Percentiles rank a stretch among this genome's conserved stretches.
Evolutionary conservation across 92 coral and sea anemone species (phyloP).

Genomic region (Actinostola sp.): DNA sequence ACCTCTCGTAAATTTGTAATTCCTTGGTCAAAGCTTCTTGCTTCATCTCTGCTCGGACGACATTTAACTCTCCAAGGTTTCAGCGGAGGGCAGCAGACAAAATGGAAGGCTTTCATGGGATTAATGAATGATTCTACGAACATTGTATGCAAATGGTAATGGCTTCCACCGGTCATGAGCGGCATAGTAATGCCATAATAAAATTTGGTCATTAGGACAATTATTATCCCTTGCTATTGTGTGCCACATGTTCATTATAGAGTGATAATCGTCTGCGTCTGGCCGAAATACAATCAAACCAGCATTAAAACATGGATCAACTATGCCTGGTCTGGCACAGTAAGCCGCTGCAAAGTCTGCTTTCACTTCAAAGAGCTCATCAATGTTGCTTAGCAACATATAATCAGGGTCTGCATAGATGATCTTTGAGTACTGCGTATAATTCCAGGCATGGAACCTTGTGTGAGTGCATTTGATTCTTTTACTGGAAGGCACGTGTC

Average conservation of each 20-base stretch:
- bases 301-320: slow-evolving; percentile 83
- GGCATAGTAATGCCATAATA: slow-evolving; percentile 68
- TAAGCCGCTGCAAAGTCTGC: slow-evolving; percentile 66
- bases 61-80: slow-evolving; percentile 82
- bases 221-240: slow-evolving; percentile 31
- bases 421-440: slow-evolving; percentile 69
- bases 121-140: slow-evolving; percentile 59
- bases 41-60: slow-evolving; percentile 79
- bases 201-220: slow-evolving; percentile 73
- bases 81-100: slow-evolving; percentile 62
- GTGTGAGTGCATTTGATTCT: slow-evolving; percentile 84
- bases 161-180: slow-evolving; percentile 69
- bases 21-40: slow-evolving; percentile 58
- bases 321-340: slow-evolving; percentile 67
- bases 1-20: slow-evolving; percentile 48
- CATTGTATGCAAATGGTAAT: slow-evolving; percentile 77
- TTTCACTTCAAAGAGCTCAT: slow-evolving; percentile 69
- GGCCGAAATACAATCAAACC: slow-evolving; percentile 74
- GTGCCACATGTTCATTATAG: slow-evolving; percentile 35
- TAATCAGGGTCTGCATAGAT: slow-evolving; percentile 74
- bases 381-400: slow-evolving; percentile 69
- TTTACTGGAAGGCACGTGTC: slow-evolving; percentile 22
- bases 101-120: slow-evolving; percentile 80
- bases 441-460: slow-evolving; percentile 81
- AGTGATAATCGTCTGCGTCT: slow-evolving; percentile 20